Conservation (phyloP, 1,140 invertebrate species). For the Bombus ignitus region DNA sequence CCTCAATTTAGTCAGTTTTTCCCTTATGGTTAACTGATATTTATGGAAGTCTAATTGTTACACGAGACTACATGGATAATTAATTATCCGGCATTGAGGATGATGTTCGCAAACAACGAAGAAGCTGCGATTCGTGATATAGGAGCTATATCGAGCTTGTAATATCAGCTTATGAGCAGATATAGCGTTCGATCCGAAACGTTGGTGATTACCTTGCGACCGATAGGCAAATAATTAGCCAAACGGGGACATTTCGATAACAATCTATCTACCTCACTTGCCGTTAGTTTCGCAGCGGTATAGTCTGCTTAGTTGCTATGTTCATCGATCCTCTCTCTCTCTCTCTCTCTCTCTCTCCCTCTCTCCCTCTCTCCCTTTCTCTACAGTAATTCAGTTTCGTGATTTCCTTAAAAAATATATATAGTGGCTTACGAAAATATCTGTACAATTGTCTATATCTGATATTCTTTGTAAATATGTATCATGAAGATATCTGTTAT, state of each 20-base stretch:
- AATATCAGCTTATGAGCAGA: neutral
- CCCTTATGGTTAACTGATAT: neutral
- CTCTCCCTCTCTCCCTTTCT: too few species aligned
- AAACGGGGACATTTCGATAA: conserved; percentile 26
- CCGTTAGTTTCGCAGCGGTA: neutral
- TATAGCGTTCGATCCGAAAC: conserved; percentile 3
- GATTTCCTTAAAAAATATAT: neutral
- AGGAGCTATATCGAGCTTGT: neutral
- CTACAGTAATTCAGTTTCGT: too few species aligned
- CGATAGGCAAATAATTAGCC: conserved; percentile 40
- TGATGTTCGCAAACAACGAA: neutral
- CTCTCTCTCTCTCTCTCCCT: neutral
- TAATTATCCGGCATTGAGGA: conserved; percentile 4
- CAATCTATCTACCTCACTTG: conserved; percentile 31
- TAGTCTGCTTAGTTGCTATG: neutral
- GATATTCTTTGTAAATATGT: neutral
- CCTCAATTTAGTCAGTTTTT: neutral
- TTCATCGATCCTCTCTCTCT: neutral
- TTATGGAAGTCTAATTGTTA: too few species aligned
- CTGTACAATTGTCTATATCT: neutral
- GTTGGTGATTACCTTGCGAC: conserved; percentile 31
- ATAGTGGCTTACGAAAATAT: neutral
- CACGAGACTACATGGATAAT: neutral
- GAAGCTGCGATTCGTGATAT: neutral
- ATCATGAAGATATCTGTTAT: neutral